Conservation (phyloP, 2,888 invertebrate genomes). For the Orthosia incerta region DNA sequence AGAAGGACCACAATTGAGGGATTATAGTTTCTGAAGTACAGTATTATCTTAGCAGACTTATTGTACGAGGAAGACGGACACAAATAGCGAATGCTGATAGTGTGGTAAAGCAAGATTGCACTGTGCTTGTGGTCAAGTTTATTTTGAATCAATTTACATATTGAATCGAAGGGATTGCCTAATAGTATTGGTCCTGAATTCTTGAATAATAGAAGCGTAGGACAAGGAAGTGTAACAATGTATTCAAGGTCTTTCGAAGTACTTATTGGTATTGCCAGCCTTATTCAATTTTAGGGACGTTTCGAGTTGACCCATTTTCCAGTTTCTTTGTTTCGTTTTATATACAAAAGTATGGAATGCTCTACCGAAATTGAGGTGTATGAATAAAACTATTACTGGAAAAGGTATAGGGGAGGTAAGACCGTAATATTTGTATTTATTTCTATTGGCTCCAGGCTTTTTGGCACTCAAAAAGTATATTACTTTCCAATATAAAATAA, state of each 20-base stretch:
- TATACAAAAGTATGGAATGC: conserved; percentile 9
- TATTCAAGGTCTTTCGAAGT: conserved; percentile 26
- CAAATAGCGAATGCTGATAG: conserved; percentile 70
- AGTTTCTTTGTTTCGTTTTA: conserved; percentile 36
- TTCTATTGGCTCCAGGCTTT: background rate
- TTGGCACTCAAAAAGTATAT: background rate
- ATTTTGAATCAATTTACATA: conserved; percentile 69
- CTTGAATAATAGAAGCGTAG: conserved; percentile 55
- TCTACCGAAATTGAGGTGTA: background rate
- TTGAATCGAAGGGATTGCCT: conserved; percentile 63
- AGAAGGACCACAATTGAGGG: conserved; percentile 44
- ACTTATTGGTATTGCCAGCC: conserved; percentile 41
- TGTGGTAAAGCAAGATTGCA: conserved; percentile 70
- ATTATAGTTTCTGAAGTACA: background rate
- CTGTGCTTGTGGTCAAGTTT: conserved; percentile 68
- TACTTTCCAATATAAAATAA: background rate
- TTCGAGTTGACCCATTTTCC: conserved; percentile 41
- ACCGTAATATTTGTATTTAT: conserved; percentile 4
- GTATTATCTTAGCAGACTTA: conserved; percentile 56
- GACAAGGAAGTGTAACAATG: conserved; percentile 21
- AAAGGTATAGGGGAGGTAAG: background rate
- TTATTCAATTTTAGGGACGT: conserved; percentile 43
- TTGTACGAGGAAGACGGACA: conserved; percentile 71
- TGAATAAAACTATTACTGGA: conserved; percentile 22
- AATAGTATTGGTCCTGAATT: conserved; percentile 55